Percentiles rank a stretch among this genome's conserved stretches.
These are phyloP conservation scores for Lerema accius DNA, from an alignment of 1,140 invertebrate genomes.

Conservation along the genomic window DNA sequence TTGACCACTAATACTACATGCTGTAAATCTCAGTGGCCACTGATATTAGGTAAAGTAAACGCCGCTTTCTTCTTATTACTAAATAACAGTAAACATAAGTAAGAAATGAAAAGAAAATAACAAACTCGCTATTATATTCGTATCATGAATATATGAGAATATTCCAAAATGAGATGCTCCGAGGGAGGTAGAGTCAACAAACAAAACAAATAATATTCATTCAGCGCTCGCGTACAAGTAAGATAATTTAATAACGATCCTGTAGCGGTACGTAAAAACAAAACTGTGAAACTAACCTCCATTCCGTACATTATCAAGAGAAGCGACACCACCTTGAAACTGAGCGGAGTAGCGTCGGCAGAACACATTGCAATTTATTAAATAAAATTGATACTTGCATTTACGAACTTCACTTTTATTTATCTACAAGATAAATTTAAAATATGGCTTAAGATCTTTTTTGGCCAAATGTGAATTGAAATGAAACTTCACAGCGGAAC, in stretches of 20 bases:
- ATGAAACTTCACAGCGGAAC: too few relatives aligned
- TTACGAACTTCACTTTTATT: too few relatives aligned
- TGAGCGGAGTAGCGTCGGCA: constrained; percentile 7
- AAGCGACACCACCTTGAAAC: constrained; percentile 16
- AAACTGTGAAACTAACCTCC: background rate
- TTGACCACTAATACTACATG: too few relatives aligned
- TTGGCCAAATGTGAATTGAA: too few relatives aligned
- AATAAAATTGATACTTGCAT: background rate
- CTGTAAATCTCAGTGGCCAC: too few relatives aligned
- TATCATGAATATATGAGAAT: background rate
- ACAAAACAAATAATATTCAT: constrained; percentile 4
- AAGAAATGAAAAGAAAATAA: background rate
- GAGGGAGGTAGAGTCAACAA: background rate
- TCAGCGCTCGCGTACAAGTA: constrained; percentile 3
- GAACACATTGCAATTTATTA: background rate
- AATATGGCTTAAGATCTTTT: too few relatives aligned
- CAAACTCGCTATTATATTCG: constrained; percentile 2
- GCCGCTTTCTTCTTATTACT: too few relatives aligned
- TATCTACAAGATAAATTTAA: too few relatives aligned
- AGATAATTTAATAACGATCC: constrained; percentile 1
- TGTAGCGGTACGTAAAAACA: constrained; percentile 2
- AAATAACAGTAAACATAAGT: background rate
- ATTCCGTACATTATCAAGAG: background rate
- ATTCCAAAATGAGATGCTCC: background rate
- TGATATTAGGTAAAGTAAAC: too few relatives aligned